Percentiles rank a stretch among this genome's conserved stretches.
Evolutionary conservation across 2,888 invertebrate species (phyloP).

Genomic region (Watsonalla binaria): DNA sequence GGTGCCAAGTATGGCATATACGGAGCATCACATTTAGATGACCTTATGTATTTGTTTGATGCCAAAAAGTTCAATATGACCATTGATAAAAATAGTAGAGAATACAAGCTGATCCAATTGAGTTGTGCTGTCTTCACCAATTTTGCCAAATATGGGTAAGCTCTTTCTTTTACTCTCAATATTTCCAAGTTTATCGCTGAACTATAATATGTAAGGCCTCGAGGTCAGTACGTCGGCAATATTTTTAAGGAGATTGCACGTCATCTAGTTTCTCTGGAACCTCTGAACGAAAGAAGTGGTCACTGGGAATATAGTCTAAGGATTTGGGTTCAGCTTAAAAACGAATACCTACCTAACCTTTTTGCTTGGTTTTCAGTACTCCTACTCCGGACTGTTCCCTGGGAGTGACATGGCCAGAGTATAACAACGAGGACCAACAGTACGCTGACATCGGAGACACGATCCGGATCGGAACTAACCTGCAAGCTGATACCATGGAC

Average conservation of each 20-base stretch:
- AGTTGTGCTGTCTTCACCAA: slow-evolving; percentile 39
- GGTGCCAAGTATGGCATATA: slow-evolving; percentile 26
- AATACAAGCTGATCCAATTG: slow-evolving; percentile 37
- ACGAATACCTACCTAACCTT: too few species aligned
- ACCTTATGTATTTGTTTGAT: slow-evolving; percentile 35
- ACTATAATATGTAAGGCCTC: too few species aligned
- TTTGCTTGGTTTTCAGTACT: slow-evolving; percentile 28
- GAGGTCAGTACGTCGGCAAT: background rate
- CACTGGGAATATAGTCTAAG: too few species aligned
- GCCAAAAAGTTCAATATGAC: slow-evolving; percentile 22
- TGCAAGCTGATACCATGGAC: slow-evolving; percentile 18
- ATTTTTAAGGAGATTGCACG: too few species aligned
- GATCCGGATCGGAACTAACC: slow-evolving; percentile 20
- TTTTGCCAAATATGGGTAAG: slow-evolving; percentile 56
- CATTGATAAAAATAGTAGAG: slow-evolving; percentile 26
- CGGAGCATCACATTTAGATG: slow-evolving; percentile 41
- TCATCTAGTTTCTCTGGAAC: too few species aligned
- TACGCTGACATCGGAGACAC: slow-evolving; percentile 39
- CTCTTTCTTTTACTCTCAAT: background rate
- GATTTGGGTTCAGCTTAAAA: too few species aligned
- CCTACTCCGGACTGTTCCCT: slow-evolving; percentile 41
- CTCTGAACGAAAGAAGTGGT: too few species aligned
- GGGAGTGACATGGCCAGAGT: slow-evolving; percentile 37
- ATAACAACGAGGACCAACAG: slow-evolving; percentile 17
- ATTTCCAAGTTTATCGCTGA: background rate